phyloP scores from a whole-genome alignment of 2,113 vertebrate species.

The Chunga burmeisteri region DNA sequence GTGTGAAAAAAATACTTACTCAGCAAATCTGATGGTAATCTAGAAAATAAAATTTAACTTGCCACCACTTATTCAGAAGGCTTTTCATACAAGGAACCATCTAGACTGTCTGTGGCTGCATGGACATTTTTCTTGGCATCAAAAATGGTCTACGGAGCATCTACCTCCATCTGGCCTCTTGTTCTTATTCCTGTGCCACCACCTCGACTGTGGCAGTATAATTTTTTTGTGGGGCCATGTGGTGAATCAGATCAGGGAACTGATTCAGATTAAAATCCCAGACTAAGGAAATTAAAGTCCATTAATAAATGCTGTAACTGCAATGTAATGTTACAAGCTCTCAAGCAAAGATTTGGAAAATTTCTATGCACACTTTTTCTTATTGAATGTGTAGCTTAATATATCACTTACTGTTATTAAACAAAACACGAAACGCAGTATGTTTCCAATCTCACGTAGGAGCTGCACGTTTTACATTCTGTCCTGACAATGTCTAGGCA shows the following conservation, averaged over 20 bases:
- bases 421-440: neutral
- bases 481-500: neutral
- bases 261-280: slow-evolving; percentile 23
- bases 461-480: neutral
- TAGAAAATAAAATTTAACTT: neutral
- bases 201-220: neutral
- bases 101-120: neutral
- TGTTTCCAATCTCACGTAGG: neutral
- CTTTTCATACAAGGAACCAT: neutral
- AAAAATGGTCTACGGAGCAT: neutral
- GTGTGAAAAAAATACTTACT: neutral
- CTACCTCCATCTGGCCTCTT: neutral
- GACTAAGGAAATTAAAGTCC: slow-evolving; percentile 57
- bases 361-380: slow-evolving; percentile 14
- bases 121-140: slow-evolving; percentile 13
- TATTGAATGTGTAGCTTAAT: slow-evolving; percentile 18
- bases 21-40: neutral
- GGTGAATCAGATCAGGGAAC: neutral
- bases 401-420: neutral
- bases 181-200: neutral
- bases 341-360: slow-evolving; percentile 41
- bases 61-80: neutral
- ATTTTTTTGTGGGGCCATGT: slow-evolving; percentile 22
- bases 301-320: slow-evolving; percentile 9
- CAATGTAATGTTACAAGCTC: slow-evolving; percentile 5